A percentile compares a stretch with the other conserved stretches of the same genome.
phyloP scores from a whole-genome alignment of 2,113 vertebrate genomes.

The Cinclus cinclus region DNA sequence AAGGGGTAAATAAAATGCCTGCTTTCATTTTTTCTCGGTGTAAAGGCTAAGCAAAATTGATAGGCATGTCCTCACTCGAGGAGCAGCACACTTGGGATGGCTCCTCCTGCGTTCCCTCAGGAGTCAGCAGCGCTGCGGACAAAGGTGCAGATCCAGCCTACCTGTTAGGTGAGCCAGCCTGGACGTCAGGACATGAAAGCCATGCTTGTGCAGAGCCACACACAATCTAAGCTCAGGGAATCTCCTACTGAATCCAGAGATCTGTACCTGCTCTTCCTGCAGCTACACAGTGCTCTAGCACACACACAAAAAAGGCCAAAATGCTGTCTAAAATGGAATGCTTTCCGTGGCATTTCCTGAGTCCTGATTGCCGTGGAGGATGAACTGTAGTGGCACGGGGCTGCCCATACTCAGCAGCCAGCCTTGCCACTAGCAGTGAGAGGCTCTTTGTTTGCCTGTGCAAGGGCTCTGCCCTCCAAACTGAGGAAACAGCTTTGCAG shows the following conservation, averaged over 20 bases:
- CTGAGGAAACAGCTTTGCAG: slow-evolving; percentile 15
- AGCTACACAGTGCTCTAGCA: background rate
- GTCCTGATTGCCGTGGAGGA: background rate
- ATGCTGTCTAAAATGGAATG: background rate
- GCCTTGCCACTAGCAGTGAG: background rate
- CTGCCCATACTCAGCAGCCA: background rate
- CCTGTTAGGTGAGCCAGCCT: background rate
- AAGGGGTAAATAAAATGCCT: slow-evolving; percentile 59
- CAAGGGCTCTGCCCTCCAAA: background rate
- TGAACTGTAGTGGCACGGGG: background rate
- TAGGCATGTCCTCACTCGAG: background rate
- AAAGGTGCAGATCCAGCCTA: background rate
- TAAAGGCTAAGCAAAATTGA: slow-evolving; percentile 23
- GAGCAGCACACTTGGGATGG: background rate
- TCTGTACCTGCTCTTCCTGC: background rate
- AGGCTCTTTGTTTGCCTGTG: background rate
- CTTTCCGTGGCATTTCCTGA: background rate
- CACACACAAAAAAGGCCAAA: background rate
- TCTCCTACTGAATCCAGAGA: background rate
- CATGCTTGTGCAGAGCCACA: background rate
- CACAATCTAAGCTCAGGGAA: background rate
- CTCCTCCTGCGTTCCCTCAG: background rate
- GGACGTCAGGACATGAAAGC: accelerated
- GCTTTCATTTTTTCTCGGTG: slow-evolving; percentile 17
- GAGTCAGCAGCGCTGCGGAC: background rate